These are phyloP conservation scores for Mobula birostris DNA, from an alignment of 2,113 vertebrate species.

Conservation along the genomic window DNA sequence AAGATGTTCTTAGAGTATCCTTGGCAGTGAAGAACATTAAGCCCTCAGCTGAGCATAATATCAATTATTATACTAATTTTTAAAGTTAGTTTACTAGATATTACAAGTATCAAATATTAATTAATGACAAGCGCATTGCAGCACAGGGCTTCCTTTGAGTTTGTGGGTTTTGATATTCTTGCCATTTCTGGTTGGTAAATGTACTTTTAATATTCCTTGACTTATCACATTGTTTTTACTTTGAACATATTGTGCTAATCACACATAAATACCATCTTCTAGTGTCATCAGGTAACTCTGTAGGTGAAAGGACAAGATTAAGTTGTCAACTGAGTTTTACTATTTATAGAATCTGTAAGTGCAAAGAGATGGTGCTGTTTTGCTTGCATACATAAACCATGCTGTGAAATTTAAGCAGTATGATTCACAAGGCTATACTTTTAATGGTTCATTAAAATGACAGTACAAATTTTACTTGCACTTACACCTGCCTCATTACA, in stretches of 20 bases:
- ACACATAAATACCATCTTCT: neutral
- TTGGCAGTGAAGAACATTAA: neutral
- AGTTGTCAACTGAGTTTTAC: neutral
- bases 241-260: neutral
- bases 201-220: neutral
- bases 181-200: neutral
- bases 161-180: neutral
- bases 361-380: neutral
- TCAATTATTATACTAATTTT: neutral
- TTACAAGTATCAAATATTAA: neutral
- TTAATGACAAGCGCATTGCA: neutral
- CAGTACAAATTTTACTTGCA: conserved; percentile 1
- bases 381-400: neutral
- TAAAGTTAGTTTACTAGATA: neutral
- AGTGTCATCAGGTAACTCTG: neutral
- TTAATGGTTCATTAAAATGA: conserved; percentile 27
- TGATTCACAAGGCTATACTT: neutral
- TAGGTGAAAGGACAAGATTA: neutral
- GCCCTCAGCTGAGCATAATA: neutral
- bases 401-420: conserved; percentile 8
- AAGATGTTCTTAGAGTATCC: neutral
- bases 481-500: neutral
- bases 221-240: neutral
- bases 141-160: neutral
- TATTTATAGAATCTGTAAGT: neutral